Evolutionary conservation across 2,113 vertebrate genomes (phyloP).

Genomic region (Gadus macrocephalus): DNA sequence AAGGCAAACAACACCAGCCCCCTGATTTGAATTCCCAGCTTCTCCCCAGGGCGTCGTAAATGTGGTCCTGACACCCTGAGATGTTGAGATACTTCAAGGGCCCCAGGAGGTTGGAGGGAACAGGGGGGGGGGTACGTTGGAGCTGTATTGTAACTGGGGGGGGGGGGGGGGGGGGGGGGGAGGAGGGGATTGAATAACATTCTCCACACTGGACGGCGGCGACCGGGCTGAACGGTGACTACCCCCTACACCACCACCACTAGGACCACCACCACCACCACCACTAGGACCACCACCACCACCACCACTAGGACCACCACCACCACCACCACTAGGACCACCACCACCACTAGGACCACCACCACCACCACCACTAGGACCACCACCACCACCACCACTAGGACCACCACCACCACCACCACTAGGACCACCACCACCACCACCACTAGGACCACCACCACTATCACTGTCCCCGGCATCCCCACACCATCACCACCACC

Average conservation of each 20-base stretch:
- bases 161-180: background rate
- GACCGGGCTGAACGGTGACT: slow-evolving; percentile 26
- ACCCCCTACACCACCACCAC: slow-evolving; percentile 7
- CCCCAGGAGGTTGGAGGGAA: slow-evolving; percentile 22
- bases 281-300: too few relatives aligned
- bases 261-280: slow-evolving; percentile 1
- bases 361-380: background rate
- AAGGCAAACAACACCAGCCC: slow-evolving; percentile 1
- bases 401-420: background rate
- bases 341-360: background rate
- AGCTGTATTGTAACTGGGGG: background rate
- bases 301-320: too few relatives aligned
- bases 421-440: background rate
- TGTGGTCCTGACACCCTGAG: slow-evolving; percentile 7
- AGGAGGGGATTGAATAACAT: slow-evolving; percentile 17
- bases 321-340: too few relatives aligned
- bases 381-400: background rate
- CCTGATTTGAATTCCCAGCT: slow-evolving; percentile 13
- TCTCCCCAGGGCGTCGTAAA: slow-evolving; percentile 24
- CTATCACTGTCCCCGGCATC: too few relatives aligned
- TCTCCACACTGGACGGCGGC: slow-evolving; percentile 13
- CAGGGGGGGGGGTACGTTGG: background rate
- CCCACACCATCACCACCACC: background rate
- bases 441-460: too few relatives aligned
- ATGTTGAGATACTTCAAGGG: slow-evolving; percentile 19